Evolutionary conservation across 2,797 vertebrate species (phyloP), one percentile per base, ranked within the genome.

Genomic region (Rallus crepitans): DNA sequence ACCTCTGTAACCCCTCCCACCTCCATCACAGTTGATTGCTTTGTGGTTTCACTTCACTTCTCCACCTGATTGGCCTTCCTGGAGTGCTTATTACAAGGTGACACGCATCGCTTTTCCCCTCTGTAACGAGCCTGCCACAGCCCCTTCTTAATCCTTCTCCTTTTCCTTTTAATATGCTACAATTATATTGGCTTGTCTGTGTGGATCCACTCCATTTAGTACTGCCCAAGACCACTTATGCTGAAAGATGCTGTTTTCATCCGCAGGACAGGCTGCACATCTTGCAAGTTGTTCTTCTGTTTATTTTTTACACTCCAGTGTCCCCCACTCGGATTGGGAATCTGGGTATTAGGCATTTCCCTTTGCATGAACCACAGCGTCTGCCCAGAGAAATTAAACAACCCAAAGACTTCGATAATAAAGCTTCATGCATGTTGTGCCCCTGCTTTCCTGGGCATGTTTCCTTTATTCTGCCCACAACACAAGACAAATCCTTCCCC

Each of bases 161-260:
- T 91, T 65, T 80, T 87, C 45, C 25, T 82, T 90, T 85, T 65
- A 92, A 91, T 91, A 76, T 63, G 48, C 45, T 59, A 76, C 75
- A 87, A 92, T 93, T 85, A 93, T 23, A 89, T 50, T 59, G 72
- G 61, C 65, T 89, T 92, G 76, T 89, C 92, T 82, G 92, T 72
- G 37, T 71, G 93, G 93, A 93, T 93, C 56, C 15, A 11, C 88
- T 83, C 85, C 79, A 92, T 88, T 96, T 95, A 65, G 72, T n/a
- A 59, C 78, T 82, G 68, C 72, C 64, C 72, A 80, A 71, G 86
- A 84, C 40, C 1, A 18, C 71, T 95, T 92, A 85, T 55, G 53
- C 89, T 88, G 70, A 87, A 89, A 91, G 70, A 89, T 39, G n/a
- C 27, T 80, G 47, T 69, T 63, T 84, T 42, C 80, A 76, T 50